Percentiles rank a stretch among this genome's conserved stretches.
These are phyloP conservation scores for Ernsta delagoae DNA, from an alignment of 2,888 invertebrate species.

Conservation along the genomic window DNA sequence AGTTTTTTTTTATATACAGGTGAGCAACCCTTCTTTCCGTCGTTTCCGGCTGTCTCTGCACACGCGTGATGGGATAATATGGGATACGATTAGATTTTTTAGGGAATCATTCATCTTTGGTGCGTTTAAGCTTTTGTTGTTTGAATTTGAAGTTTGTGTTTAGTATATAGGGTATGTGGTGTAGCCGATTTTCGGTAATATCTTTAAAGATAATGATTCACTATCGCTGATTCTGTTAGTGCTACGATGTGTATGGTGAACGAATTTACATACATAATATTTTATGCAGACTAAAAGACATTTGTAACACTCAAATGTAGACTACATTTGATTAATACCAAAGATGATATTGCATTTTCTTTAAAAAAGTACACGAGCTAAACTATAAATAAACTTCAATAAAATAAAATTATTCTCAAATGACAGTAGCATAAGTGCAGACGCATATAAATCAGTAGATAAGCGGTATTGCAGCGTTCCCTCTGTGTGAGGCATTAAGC, in stretches of 20 bases:
- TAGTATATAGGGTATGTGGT: too few relatives aligned
- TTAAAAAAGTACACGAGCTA: too few relatives aligned
- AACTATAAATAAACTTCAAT: neutral
- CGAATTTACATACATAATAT: too few relatives aligned
- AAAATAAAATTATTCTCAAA: neutral
- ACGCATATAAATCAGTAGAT: slow-evolving; percentile 15
- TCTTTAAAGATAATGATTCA: too few relatives aligned
- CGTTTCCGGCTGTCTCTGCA: slow-evolving; percentile 63
- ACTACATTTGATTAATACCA: neutral
- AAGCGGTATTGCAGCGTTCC: slow-evolving; percentile 4
- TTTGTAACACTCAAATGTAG: neutral
- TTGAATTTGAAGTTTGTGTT: neutral
- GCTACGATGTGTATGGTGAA: too few relatives aligned
- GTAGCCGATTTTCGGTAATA: too few relatives aligned
- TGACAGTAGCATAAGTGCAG: slow-evolving; percentile 3
- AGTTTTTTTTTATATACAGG: slow-evolving; percentile 62
- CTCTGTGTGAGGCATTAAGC: slow-evolving; percentile 1
- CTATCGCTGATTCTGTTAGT: too few relatives aligned
- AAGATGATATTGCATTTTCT: too few relatives aligned
- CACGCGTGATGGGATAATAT: slow-evolving; percentile 57
- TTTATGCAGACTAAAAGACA: too few relatives aligned
- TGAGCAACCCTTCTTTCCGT: slow-evolving; percentile 66
- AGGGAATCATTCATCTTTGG: neutral
- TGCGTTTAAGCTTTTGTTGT: neutral
- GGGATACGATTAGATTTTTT: slow-evolving; percentile 51